Evolutionary conservation across 1,140 invertebrate genomes (phyloP), one percentile per base, ranked within the genome.

Genomic region (Scaptomyza hsui): DNA sequence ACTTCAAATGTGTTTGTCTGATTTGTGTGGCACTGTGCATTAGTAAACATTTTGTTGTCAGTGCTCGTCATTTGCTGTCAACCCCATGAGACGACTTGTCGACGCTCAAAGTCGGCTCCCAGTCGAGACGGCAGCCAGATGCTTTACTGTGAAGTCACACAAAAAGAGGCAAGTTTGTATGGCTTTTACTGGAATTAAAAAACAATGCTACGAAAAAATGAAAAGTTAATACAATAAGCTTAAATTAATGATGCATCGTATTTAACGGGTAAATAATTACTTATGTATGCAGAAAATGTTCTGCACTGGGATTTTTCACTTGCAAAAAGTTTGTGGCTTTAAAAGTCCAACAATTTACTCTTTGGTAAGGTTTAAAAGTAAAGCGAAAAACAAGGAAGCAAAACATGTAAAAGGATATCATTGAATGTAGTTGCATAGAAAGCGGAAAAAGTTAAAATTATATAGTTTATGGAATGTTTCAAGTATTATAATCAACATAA

Each of bases 1-100:
- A 75, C 72, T 62, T 49, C 37, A 29, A 29, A 41, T 71, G 19
- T 21, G 55, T 55, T 15, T 41, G 37, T 53, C 18, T 52, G 52
- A 15, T 42, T 61, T 49, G 44, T 24, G 60, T 63, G 59, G 10
- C 26, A 13, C 24, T 55, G 26, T 83, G 79, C 79, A 83, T 82
- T 82, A 83, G 79, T 82, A 75, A 82, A 82, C 79, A 82, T 78
- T 78, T 82, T 83, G 79, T 82, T 83, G 79, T 83, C 79, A 78
- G 32, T 67, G 75, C 56, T 82, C 79, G 71, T 83, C 78, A 82
- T 82, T 82, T 78, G 63, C 70, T 78, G 70, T 83, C 79, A 72
- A 51, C 65, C 70, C 32, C 53, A 19, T 13, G 24, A 41, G 79
- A 64, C 44, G 52, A 75, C 67, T 48, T 68, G 37, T 42, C 47